Evolutionary conservation across 2,797 vertebrate genomes (phyloP).

Genomic region (Betta splendens): DNA sequence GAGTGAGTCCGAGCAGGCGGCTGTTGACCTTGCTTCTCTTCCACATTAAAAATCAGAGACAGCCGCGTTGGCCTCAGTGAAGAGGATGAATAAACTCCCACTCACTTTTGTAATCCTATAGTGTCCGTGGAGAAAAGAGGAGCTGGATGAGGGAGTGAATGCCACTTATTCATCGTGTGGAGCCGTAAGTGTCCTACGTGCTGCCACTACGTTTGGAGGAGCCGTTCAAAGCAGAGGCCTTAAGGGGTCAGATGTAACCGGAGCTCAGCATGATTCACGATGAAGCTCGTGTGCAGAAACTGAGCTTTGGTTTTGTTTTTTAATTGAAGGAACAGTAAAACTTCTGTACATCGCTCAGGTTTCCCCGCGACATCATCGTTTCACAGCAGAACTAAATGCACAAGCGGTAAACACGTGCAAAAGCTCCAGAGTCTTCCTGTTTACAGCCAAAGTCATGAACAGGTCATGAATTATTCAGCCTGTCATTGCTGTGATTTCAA

Average conservation of each 20-base stretch:
- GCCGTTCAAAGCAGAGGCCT: not conserved
- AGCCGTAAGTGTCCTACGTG: not conserved
- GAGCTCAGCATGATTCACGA: not conserved
- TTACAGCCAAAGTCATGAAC: slow-evolving; percentile 46
- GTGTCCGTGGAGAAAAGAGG: not conserved
- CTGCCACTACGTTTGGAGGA: not conserved
- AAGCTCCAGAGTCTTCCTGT: slow-evolving; percentile 28
- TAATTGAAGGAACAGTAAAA: not conserved
- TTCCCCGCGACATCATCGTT: slow-evolving; percentile 16
- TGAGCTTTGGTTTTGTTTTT: not conserved
- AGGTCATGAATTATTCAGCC: slow-evolving; percentile 62
- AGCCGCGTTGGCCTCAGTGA: not conserved
- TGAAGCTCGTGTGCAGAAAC: not conserved
- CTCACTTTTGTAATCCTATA: slow-evolving; percentile 6
- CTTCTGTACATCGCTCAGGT: not conserved
- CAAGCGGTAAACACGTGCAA: slow-evolving; percentile 25
- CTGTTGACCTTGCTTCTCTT: slow-evolving; percentile 20
- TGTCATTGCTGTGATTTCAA: slow-evolving; percentile 44
- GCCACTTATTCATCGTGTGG: slow-evolving; percentile 3
- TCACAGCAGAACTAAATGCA: slow-evolving; percentile 29
- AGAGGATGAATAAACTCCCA: slow-evolving; percentile 23
- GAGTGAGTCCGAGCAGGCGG: slow-evolving; percentile 9
- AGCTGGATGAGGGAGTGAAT: not conserved
- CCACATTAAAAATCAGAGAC: slow-evolving; percentile 30
- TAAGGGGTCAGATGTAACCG: not conserved